phyloP scores from a whole-genome alignment of 2,113 vertebrate species.

The Scomber scombrus region DNA sequence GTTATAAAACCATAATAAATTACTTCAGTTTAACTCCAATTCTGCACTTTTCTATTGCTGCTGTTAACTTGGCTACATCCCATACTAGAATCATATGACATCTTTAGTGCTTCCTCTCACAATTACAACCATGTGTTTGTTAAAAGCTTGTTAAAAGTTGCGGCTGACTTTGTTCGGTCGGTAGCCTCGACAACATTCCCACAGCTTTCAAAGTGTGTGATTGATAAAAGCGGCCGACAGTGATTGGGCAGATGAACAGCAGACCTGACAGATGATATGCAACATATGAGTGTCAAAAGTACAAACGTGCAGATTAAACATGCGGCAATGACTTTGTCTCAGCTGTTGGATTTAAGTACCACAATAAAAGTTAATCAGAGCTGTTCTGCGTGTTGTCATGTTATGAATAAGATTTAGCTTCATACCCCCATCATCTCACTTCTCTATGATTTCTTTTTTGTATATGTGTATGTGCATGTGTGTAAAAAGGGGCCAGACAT shows the following conservation, averaged over 20 bases:
- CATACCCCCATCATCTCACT: neutral
- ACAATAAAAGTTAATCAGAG: neutral
- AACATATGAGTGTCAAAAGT: neutral
- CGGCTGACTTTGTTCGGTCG: slow-evolving; percentile 53
- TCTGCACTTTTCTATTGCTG: slow-evolving; percentile 2
- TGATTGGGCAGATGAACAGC: slow-evolving; percentile 12
- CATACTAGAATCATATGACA: slow-evolving; percentile 36
- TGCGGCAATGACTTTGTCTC: neutral
- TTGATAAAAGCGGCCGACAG: slow-evolving; percentile 33
- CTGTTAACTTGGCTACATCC: slow-evolving; percentile 15
- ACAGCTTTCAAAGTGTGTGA: slow-evolving; percentile 28
- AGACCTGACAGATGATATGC: slow-evolving; percentile 14
- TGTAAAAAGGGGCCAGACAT: slow-evolving; percentile 48
- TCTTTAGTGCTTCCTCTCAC: slow-evolving; percentile 42
- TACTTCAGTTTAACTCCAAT: neutral
- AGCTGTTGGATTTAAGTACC: neutral
- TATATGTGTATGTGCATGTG: neutral
- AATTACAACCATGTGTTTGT: slow-evolving; percentile 50
- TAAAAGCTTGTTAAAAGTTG: slow-evolving; percentile 37
- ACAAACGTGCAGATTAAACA: neutral
- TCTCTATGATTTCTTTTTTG: neutral
- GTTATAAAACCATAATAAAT: neutral
- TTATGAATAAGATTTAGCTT: too few species aligned
- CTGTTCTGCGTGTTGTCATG: too few species aligned
- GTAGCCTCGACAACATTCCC: slow-evolving; percentile 52